Base-by-base conservation (phyloP, 2,113 vertebrate genomes). In the Phrynosoma blainvillii region DNA sequence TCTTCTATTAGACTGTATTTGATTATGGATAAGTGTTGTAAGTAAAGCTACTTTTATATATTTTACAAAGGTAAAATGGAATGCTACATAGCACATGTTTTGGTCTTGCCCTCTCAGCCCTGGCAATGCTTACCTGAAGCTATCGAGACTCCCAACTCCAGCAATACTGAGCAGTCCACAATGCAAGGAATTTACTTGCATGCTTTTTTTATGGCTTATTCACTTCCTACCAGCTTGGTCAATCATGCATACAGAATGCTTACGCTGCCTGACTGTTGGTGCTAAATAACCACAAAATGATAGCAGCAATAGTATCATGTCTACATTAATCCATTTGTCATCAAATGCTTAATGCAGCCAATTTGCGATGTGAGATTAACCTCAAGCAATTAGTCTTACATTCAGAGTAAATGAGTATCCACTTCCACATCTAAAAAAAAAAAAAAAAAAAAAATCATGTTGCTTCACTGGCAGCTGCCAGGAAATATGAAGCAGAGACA, bases 121-220 rank as follows among this genome's bases (percentile, higher is more conserved):
- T 82, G 86, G 62, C 73, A 88, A 65, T 65, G 66, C 56, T 76
- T 52, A 88, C 42, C 79, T 68, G 59, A 88, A 82, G 40, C 23
- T 11, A 30, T 20, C 32, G 82, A 88, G 59, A 54, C 59, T 5
- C 20, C 32, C 13, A 52, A 82, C 42, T 82, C 73, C 70, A 82
- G 25, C 59, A 36, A 8, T 76, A 40, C 42, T 2, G 8, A 88
- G 59, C 32, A 77, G n/a, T 21, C 59, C 73, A 77, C 30, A 65
- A 77, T 32, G n/a, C 59, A 20, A 54, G 30, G 54, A 81, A 82
- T 66, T 82, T 47, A 82, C 71, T 47, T 83, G 80, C 52, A 52
- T 82, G 86, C 59, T 76, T 83, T 77, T 56, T 66, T 87, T 66
- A 82, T 82, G 86, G 40, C 59, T 82, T 56, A 87, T 87, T 87